phyloP scores from a whole-genome alignment of 2,797 vertebrate species.

The Sternarchorhynchus goeldii region DNA sequence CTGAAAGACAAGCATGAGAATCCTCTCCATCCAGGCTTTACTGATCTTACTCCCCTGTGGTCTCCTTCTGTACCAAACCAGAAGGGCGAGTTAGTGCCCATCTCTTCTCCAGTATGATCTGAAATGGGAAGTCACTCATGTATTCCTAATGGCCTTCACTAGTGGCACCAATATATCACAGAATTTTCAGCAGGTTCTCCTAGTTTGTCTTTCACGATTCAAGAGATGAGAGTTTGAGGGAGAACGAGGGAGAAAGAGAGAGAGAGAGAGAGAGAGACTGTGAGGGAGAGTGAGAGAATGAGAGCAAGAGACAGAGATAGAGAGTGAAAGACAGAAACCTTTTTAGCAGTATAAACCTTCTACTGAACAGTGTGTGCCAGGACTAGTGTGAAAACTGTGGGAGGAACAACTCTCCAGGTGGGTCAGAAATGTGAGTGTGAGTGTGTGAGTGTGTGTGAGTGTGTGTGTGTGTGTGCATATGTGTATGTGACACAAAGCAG shows the following conservation, averaged over 20 bases:
- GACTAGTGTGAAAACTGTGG: slow-evolving; percentile 42
- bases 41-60: slow-evolving; percentile 20
- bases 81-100: slow-evolving; percentile 23
- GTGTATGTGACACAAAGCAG: slow-evolving; percentile 2
- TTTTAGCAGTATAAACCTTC: slow-evolving; percentile 46
- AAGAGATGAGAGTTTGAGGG: neutral
- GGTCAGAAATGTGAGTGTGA: slow-evolving; percentile 16
- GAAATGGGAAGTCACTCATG: slow-evolving; percentile 41
- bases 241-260: neutral
- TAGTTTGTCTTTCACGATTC: slow-evolving; percentile 28
- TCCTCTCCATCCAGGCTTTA: slow-evolving; percentile 37
- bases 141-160: slow-evolving; percentile 30
- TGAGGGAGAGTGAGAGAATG: neutral
- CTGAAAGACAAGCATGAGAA: slow-evolving; percentile 26
- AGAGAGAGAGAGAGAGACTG: slow-evolving; percentile 6
- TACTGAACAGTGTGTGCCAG: slow-evolving; percentile 45
- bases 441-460: neutral
- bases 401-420: slow-evolving; percentile 38
- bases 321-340: slow-evolving; percentile 3
- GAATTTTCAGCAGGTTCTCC: slow-evolving; percentile 33
- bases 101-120: slow-evolving; percentile 36
- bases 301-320: neutral
- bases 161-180: slow-evolving; percentile 3
- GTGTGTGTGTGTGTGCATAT: slow-evolving; percentile 2
- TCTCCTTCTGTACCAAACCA: slow-evolving; percentile 40